Percentiles rank a stretch among this genome's conserved stretches.
phyloP scores from a whole-genome alignment of 2,113 vertebrate species.

The Lagenorhynchus albirostris region DNA sequence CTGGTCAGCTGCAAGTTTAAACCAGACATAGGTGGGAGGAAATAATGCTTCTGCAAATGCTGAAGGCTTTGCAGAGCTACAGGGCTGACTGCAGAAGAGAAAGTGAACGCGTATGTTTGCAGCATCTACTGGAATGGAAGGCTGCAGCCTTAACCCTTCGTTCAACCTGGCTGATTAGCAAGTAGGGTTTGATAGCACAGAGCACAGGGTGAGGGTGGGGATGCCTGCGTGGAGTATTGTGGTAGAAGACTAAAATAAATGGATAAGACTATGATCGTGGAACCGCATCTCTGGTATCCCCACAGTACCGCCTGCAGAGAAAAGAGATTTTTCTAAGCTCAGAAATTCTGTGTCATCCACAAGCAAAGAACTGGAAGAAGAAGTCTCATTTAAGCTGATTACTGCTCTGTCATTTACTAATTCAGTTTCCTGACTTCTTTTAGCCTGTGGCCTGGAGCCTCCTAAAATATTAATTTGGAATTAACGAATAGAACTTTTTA shows the following conservation, averaged over 20 bases:
- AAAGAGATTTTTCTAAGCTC: background rate
- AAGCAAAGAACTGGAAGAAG: background rate
- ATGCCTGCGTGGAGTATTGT: background rate
- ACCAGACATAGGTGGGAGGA: background rate
- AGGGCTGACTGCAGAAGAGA: conserved; percentile 25
- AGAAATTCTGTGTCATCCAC: conserved; percentile 1
- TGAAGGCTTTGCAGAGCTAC: background rate
- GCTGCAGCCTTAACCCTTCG: conserved; percentile 45
- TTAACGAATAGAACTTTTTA: conserved; percentile 38
- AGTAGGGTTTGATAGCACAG: background rate
- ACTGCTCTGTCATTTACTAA: conserved; percentile 14
- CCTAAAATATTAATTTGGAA: conserved; percentile 35
- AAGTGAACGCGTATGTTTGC: background rate
- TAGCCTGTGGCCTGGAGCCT: background rate
- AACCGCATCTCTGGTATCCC: background rate
- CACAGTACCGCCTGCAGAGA: background rate
- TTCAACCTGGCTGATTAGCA: background rate
- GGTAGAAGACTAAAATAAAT: background rate
- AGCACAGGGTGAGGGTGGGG: background rate
- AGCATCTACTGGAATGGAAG: background rate
- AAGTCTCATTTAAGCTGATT: conserved; percentile 7
- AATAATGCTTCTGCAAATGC: conserved; percentile 11
- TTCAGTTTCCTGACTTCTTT: conserved; percentile 3
- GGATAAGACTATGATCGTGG: background rate
- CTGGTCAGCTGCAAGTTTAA: conserved; percentile 35